Conservation (phyloP, 2,113 vertebrate genomes). For the Leptobrachium ailaonicum region DNA sequence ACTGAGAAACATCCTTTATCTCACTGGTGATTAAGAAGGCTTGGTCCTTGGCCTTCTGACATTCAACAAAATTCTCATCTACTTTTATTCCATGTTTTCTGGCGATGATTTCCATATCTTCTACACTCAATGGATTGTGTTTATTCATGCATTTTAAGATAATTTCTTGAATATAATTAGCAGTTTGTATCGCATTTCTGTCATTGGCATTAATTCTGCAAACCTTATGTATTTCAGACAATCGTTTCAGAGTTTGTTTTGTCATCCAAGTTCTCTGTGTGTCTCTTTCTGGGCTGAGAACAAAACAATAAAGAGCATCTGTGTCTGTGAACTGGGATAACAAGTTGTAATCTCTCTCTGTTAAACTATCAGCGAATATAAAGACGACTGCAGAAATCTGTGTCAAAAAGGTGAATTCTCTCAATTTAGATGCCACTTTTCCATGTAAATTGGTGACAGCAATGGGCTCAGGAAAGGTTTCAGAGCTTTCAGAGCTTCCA, state of each 20-base stretch:
- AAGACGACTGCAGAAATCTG: constrained; percentile 57
- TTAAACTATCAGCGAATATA: constrained; percentile 59
- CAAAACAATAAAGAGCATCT: constrained; percentile 53
- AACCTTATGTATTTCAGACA: background rate
- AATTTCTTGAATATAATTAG: constrained; percentile 40
- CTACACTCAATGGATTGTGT: constrained; percentile 51
- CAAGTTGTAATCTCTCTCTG: constrained; percentile 56
- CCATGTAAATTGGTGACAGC: constrained; percentile 61
- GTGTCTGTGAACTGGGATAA: constrained; percentile 37
- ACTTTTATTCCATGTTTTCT: constrained; percentile 51
- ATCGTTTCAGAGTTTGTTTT: constrained; percentile 50
- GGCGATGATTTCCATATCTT: constrained; percentile 52
- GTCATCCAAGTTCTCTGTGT: constrained; percentile 49
- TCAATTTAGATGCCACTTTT: constrained; percentile 57
- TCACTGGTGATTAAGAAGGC: constrained; percentile 1
- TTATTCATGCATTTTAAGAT: constrained; percentile 29
- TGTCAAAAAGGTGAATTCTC: constrained; percentile 58
- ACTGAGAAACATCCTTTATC: constrained; percentile 26
- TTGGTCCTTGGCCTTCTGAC: constrained; percentile 23
- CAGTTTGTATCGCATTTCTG: constrained; percentile 28
- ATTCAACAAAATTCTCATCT: constrained; percentile 52
- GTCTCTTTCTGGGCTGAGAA: constrained; percentile 55
- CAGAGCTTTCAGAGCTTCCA: constrained; percentile 53
- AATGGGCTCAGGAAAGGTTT: constrained; percentile 57
- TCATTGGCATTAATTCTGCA: constrained; percentile 51